Evolutionary conservation across 30 jellyfish, hydroid and myxozoan species (phyloP).

Genomic region (Clytia hemisphaerica): DNA sequence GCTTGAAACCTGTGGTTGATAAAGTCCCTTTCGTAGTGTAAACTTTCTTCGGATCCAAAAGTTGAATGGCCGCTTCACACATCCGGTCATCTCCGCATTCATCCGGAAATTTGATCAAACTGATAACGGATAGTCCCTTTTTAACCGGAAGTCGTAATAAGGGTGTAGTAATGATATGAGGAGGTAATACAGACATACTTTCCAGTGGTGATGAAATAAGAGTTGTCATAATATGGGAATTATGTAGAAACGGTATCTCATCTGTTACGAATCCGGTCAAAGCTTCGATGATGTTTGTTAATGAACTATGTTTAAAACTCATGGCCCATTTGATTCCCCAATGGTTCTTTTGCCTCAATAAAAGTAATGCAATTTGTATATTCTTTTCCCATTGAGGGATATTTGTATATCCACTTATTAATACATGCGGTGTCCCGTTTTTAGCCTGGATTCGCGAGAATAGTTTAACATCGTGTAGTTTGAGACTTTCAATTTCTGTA

Average conservation of each 20-base stretch:
- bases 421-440: slow-evolving; percentile 82
- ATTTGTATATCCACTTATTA: slow-evolving; percentile 73
- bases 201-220: slow-evolving; percentile 80
- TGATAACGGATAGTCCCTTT: slow-evolving; percentile 60
- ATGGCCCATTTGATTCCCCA: slow-evolving; percentile 88
- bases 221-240: slow-evolving; percentile 80
- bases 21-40: slow-evolving; percentile 79
- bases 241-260: slow-evolving; percentile 71
- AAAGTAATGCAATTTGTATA: slow-evolving; percentile 61
- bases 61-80: slow-evolving; percentile 64
- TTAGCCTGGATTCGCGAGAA: slow-evolving; percentile 79
- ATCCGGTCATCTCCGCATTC: slow-evolving; percentile 94
- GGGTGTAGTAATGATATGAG: slow-evolving; percentile 95
- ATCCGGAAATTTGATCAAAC: slow-evolving; percentile 85
- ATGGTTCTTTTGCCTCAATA: slow-evolving; percentile 43
- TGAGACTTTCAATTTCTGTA: slow-evolving; percentile 67
- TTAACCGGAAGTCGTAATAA: slow-evolving; percentile 79
- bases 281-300: slow-evolving; percentile 87
- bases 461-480: slow-evolving; percentile 52
- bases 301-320: slow-evolving; percentile 71
- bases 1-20: slow-evolving; percentile 53
- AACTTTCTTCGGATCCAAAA: slow-evolving; percentile 45
- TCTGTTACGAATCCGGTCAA: slow-evolving; percentile 79
- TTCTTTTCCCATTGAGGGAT: slow-evolving; percentile 89
- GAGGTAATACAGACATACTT: slow-evolving; percentile 67